Evolutionary conservation across 2,888 invertebrate genomes (phyloP).

Genomic region (Drosophila acutilabella): DNA sequence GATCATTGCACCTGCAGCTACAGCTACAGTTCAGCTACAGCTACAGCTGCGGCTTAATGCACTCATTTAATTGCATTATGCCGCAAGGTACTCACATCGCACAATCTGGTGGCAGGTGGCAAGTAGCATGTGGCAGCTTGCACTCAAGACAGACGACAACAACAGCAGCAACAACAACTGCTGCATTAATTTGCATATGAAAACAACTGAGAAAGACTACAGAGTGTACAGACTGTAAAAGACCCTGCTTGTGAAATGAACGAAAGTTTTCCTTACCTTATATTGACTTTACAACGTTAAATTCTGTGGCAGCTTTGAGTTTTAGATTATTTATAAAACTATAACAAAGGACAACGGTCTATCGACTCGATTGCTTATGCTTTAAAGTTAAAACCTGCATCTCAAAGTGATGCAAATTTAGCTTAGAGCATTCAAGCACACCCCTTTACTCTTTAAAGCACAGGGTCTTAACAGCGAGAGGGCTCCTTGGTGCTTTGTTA

Average conservation of each 20-base stretch:
- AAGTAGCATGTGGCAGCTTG: constrained; percentile 29
- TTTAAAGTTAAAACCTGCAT: too few species aligned
- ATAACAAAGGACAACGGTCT: too few species aligned
- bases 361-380: too few species aligned
- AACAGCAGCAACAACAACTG: constrained; percentile 30
- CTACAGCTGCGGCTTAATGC: constrained; percentile 60
- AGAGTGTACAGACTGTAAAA: neutral
- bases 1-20: constrained; percentile 61
- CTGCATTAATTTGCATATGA: constrained; percentile 77
- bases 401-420: too few species aligned
- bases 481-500: constrained; percentile 24
- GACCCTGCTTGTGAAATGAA: neutral
- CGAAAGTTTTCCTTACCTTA: too few species aligned
- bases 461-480: constrained; percentile 28
- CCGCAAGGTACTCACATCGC: constrained; percentile 72
- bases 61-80: constrained; percentile 81
- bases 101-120: constrained; percentile 40
- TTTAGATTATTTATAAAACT: too few species aligned
- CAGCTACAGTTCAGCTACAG: neutral
- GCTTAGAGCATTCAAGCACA: neutral
- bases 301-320: too few species aligned
- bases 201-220: constrained; percentile 23
- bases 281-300: too few species aligned
- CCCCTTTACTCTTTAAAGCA: neutral
- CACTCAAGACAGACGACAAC: constrained; percentile 44